Evolutionary conservation across 2,797 vertebrate species (phyloP).

Genomic region (Catamblyrhynchus diadema): DNA sequence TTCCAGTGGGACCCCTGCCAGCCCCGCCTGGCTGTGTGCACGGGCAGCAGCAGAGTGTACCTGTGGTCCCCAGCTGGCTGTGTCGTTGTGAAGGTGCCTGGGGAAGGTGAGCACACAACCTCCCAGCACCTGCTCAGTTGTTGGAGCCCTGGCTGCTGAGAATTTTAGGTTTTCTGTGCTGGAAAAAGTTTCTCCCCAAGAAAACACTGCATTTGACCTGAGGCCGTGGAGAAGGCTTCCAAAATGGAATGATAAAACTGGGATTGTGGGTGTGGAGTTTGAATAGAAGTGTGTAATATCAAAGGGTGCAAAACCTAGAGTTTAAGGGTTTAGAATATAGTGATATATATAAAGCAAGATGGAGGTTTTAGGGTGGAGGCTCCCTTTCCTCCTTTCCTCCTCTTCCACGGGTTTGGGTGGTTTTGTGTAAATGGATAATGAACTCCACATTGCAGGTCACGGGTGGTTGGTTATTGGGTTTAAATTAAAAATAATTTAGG

Average conservation of each 20-base stretch:
- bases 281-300: neutral
- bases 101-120: slow-evolving; percentile 81
- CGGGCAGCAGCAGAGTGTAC: slow-evolving; percentile 83
- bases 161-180: neutral
- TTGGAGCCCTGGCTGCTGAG: neutral
- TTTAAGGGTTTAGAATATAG: neutral
- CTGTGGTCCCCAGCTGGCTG: slow-evolving; percentile 91
- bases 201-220: neutral
- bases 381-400: neutral
- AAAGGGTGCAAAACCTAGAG: neutral
- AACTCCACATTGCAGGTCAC: rapidly evolving
- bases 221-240: neutral
- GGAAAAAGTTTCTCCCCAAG: neutral
- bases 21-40: slow-evolving; percentile 89
- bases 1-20: slow-evolving; percentile 91
- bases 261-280: neutral
- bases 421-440: neutral
- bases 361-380: neutral
- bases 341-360: neutral
- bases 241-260: neutral
- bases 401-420: neutral
- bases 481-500: neutral
- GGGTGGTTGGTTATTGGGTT: neutral
- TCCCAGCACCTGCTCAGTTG: neutral
- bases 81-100: slow-evolving; percentile 84